Conservation (phyloP, 2,797 vertebrate species). For the Clarias pachynema region DNA sequence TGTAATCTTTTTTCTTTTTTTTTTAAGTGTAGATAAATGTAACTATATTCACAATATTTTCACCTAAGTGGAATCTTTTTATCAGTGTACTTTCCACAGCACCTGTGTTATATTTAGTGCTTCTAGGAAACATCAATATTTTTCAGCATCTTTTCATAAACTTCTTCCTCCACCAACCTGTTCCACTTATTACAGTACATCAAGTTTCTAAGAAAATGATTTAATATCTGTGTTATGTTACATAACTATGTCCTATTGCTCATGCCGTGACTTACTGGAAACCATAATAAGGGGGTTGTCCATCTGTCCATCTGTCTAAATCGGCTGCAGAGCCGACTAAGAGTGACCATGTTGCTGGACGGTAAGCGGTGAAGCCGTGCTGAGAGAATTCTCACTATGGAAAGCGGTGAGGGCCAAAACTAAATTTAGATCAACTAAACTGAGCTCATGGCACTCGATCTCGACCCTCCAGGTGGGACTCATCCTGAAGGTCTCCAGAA, state of each 20-base stretch:
- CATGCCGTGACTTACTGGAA: background rate
- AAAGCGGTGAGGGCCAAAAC: slow-evolving; percentile 31
- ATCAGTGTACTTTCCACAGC: background rate
- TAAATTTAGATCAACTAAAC: slow-evolving; percentile 40
- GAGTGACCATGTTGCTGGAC: slow-evolving; percentile 35
- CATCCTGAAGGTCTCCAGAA: slow-evolving; percentile 40
- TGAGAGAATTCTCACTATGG: slow-evolving; percentile 41
- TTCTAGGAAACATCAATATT: background rate
- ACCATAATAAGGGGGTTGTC: slow-evolving; percentile 1
- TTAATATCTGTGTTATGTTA: background rate
- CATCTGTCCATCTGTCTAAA: slow-evolving; percentile 17
- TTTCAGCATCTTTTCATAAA: background rate
- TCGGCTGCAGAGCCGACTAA: slow-evolving; percentile 13
- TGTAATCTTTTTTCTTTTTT: too few relatives aligned
- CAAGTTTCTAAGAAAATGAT: background rate
- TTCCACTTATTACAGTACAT: background rate
- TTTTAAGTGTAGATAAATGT: too few relatives aligned
- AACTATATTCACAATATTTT: too few relatives aligned
- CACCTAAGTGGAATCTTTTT: too few relatives aligned
- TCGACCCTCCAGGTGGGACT: slow-evolving; percentile 26
- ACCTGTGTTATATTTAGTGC: background rate
- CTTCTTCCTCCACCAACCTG: background rate
- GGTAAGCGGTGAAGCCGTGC: slow-evolving; percentile 25
- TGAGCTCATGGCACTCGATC: slow-evolving; percentile 27
- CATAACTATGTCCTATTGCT: background rate